Conservation (phyloP, 2,797 vertebrate species). For the Nannoperca australis region DNA sequence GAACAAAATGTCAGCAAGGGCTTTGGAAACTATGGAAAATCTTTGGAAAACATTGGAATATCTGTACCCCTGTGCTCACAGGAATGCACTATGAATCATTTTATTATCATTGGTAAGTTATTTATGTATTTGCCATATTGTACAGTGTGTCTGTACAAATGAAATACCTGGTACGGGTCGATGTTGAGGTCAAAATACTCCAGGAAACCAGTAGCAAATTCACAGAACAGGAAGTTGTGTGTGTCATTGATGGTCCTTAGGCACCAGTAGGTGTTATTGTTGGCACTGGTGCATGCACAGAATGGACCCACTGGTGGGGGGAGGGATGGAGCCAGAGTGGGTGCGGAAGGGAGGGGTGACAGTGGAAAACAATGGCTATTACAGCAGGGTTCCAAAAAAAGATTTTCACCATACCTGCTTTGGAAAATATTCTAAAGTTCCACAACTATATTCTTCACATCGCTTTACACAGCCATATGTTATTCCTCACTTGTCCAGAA, state of each 20-base stretch:
- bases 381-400: slow-evolving; percentile 42
- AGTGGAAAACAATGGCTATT: slow-evolving; percentile 55
- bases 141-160: slow-evolving; percentile 34
- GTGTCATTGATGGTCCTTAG: slow-evolving; percentile 97
- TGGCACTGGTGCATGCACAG: slow-evolving; percentile 98
- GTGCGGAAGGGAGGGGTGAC: slow-evolving; percentile 43
- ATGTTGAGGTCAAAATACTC: slow-evolving; percentile 98
- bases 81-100: slow-evolving; percentile 39
- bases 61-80: slow-evolving; percentile 2
- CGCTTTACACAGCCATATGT: background rate
- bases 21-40: slow-evolving; percentile 42
- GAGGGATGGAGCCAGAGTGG: slow-evolving; percentile 11
- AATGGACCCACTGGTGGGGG: slow-evolving; percentile 91
- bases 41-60: slow-evolving; percentile 34
- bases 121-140: slow-evolving; percentile 2
- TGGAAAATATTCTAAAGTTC: slow-evolving; percentile 38
- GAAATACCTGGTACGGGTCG: slow-evolving; percentile 94
- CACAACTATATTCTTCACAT: slow-evolving; percentile 3
- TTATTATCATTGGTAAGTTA: slow-evolving; percentile 30
- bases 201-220: slow-evolving; percentile 98
- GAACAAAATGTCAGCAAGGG: slow-evolving; percentile 47
- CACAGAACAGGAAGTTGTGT: slow-evolving; percentile 98
- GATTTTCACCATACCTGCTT: slow-evolving; percentile 43
- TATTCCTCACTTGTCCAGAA: slow-evolving; percentile 94
- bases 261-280: slow-evolving; percentile 99